Evolutionary conservation across 2,113 vertebrate genomes (phyloP), one percentile per base, ranked within the genome.

Genomic region (Centrocercus urophasianus): DNA sequence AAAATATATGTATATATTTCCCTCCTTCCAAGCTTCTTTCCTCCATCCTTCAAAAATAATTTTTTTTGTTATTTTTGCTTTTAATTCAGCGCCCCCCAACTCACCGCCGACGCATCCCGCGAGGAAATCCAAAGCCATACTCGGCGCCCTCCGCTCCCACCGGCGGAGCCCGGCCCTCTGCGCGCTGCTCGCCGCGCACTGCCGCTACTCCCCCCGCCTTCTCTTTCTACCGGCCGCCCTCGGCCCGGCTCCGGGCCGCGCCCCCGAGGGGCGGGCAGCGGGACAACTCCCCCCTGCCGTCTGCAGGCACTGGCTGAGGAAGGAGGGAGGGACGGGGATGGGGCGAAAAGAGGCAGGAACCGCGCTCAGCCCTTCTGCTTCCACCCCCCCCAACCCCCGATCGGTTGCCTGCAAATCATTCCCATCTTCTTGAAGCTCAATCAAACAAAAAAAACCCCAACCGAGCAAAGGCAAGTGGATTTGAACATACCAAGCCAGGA

Each of bases 31-130:
- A 54, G 27, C 25, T 54, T 27, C 13, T 54, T 54, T 28, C 25
- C 50, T 28, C 50, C 25, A 54, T 27, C 50, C 50, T 54, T 54
- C 27, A 52, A 13, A 52, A 52, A 52, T 13, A 25, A 52, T 25
- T 27, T 52, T 27, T 52, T 38, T 38, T 38, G 8, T 38, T 38
- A 36, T 36, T 36, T 36, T 27, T 52, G 15, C 15, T 40, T 40
- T 12, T 42, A 52, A 52, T 54, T 54, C 52, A 16, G 13, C 25
- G 22, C 50, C 8, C 27, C 50, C 16, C 36, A 38, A 47, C 98
- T 97, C 96, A 99, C 99, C 99, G 95, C 99, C 99, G 0, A 99
- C 95, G 94, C 99, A 99, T 86, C 99, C 99, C 48, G 99, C 99
- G 74, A 99, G 88, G 96, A 99, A 99, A 98, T 99, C 99, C 98